These are phyloP conservation scores for Geodia barretti DNA, from an alignment of 37 sponge, comb jelly and placozoan species.

Conservation along the genomic window DNA sequence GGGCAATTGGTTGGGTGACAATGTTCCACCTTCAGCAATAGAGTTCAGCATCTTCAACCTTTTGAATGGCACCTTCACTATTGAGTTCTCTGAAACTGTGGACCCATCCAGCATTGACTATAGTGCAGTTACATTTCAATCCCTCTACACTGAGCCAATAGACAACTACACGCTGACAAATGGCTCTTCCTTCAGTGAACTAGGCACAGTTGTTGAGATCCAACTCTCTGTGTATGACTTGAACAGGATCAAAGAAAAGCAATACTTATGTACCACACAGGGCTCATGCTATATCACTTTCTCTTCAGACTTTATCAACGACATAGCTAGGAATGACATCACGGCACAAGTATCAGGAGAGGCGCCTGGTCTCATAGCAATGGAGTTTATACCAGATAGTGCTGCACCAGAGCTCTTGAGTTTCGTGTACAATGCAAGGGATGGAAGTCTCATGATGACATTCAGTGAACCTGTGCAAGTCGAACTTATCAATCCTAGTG, in stretches of 20 bases:
- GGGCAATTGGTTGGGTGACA: conserved; percentile 13
- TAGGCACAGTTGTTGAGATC: conserved; percentile 53
- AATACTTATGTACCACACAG: conserved; percentile 59
- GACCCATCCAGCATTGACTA: conserved; percentile 51
- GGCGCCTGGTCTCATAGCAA: conserved; percentile 74
- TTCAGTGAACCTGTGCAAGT: conserved; percentile 86
- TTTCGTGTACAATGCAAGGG: conserved; percentile 59
- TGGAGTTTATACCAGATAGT: conserved; percentile 59
- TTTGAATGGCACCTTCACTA: conserved; percentile 43
- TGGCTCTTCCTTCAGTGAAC: conserved; percentile 24
- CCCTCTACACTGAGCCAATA: conserved; percentile 62
- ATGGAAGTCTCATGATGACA: conserved; percentile 58
- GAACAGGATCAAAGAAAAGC: conserved; percentile 58
- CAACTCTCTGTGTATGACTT: conserved; percentile 57
- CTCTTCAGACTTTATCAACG: conserved; percentile 61
- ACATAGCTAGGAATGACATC: conserved; percentile 59
- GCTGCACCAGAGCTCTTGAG: conserved; percentile 38
- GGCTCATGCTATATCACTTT: conserved; percentile 85
- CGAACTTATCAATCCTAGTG: conserved; percentile 45
- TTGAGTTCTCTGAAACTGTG: conserved; percentile 87
- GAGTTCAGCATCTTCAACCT: conserved; percentile 72
- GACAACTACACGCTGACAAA: conserved; percentile 70
- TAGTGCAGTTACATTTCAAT: conserved; percentile 72
- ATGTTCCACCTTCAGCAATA: conserved; percentile 19
- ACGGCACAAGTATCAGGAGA: conserved; percentile 40